phyloP scores from a whole-genome alignment of 2,888 invertebrate species.

The Barypeithes pellucidus region DNA sequence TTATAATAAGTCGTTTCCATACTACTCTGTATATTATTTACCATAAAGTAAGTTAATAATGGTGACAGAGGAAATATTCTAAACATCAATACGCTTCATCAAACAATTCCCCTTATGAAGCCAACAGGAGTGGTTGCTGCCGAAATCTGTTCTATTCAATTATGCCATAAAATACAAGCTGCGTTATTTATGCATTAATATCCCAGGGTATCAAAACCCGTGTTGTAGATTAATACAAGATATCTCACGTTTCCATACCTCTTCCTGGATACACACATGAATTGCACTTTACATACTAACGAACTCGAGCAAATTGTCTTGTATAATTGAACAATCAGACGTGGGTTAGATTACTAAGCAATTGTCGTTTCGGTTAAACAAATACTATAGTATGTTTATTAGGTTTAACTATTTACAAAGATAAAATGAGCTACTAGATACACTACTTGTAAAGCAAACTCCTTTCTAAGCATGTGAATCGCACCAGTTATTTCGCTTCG shows the following conservation, averaged over 20 bases:
- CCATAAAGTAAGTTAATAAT: no score
- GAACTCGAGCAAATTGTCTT: conserved; percentile 21
- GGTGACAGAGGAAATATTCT: no score
- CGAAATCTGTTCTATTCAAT: conserved; percentile 1
- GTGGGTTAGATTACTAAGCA: conserved; percentile 9
- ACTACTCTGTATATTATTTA: no score
- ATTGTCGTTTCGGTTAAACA: conserved; percentile 5
- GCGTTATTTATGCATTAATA: conserved; percentile 28
- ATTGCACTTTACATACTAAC: conserved; percentile 24
- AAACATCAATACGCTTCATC: background rate
- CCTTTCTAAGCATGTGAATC: no score
- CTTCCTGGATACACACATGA: conserved; percentile 13
- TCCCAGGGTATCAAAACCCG: conserved; percentile 17
- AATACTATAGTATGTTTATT: background rate
- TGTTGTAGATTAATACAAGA: conserved; percentile 30
- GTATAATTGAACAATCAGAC: conserved; percentile 28
- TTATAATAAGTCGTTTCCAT: no score
- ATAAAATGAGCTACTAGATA: no score
- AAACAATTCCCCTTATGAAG: background rate
- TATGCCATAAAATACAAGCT: background rate
- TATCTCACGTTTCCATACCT: conserved; percentile 32
- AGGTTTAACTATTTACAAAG: no score
- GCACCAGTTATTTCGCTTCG: no score
- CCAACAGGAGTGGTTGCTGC: background rate
- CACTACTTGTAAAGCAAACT: no score